These are phyloP conservation scores for Lepus americanus DNA, from an alignment of 2,113 vertebrate genomes.

Conservation along the genomic window DNA sequence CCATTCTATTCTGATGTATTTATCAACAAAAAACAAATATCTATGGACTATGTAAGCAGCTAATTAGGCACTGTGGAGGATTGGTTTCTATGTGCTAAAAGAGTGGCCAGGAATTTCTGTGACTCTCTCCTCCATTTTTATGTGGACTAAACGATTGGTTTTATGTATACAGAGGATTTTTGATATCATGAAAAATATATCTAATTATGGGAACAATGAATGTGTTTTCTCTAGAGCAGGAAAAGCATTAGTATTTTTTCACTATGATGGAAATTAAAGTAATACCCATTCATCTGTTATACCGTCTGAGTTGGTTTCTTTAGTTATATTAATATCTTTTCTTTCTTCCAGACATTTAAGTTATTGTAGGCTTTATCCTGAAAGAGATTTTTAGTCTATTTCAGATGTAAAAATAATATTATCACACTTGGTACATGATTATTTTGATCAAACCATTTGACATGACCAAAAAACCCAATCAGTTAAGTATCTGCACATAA, in stretches of 20 bases:
- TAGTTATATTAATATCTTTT: conserved; percentile 25
- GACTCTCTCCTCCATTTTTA: neutral
- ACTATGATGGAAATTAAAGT: conserved; percentile 49
- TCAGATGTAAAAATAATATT: neutral
- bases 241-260: conserved; percentile 43
- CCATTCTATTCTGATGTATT: conserved; percentile 1
- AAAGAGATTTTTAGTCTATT: conserved; percentile 24
- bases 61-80: neutral
- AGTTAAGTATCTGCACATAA: neutral
- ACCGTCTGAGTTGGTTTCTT: neutral
- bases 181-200: neutral
- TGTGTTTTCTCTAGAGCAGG: neutral
- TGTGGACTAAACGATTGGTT: conserved; percentile 15
- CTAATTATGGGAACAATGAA: neutral
- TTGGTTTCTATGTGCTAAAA: neutral
- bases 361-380: conserved; percentile 23
- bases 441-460: conserved; percentile 17
- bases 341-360: neutral
- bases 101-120: neutral
- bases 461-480: neutral
- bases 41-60: neutral
- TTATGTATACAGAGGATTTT: neutral
- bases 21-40: conserved; percentile 19
- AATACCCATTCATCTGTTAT: neutral
- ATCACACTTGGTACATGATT: neutral